Percentiles rank a stretch among this genome's conserved stretches.
Conservation (phyloP, 2,113 vertebrate species). For the Trinectes maculatus region DNA sequence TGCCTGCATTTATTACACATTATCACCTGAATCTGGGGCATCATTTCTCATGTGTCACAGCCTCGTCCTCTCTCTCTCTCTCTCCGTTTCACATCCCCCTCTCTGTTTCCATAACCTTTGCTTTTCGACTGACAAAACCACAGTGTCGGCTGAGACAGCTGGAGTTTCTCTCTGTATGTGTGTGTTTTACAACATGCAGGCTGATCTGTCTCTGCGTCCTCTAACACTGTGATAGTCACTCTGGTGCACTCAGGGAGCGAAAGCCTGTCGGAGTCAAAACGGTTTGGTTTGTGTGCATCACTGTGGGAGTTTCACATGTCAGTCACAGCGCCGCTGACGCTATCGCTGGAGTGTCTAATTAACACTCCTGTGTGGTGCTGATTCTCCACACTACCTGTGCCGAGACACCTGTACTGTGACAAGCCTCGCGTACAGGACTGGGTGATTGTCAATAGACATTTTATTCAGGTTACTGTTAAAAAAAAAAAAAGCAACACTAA, state of each 20-base stretch:
- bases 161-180: slow-evolving; percentile 2
- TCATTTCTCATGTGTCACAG: slow-evolving; percentile 49
- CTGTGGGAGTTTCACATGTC: slow-evolving; percentile 62
- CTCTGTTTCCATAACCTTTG: slow-evolving; percentile 26
- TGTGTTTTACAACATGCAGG: slow-evolving; percentile 9
- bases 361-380: slow-evolving; percentile 74
- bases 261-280: slow-evolving; percentile 49
- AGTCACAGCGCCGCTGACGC: slow-evolving; percentile 54
- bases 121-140: slow-evolving; percentile 10
- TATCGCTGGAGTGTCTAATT: slow-evolving; percentile 78
- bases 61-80: no score
- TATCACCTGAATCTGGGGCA: slow-evolving; percentile 65
- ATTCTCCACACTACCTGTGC: slow-evolving; percentile 62
- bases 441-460: slow-evolving; percentile 55
- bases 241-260: slow-evolving; percentile 20
- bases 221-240: slow-evolving; percentile 36
- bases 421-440: slow-evolving; percentile 33
- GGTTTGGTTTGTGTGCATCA: slow-evolving; percentile 47
- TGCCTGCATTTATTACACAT: slow-evolving; percentile 73
- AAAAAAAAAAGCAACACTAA: no score
- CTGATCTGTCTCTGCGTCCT: slow-evolving; percentile 18
- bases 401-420: slow-evolving; percentile 71
- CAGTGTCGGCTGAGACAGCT: slow-evolving; percentile 10
- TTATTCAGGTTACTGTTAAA: no score
- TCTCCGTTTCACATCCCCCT: slow-evolving; percentile 33